These are phyloP conservation scores for Sparus aurata DNA, from an alignment of 2,797 vertebrate species.

Conservation along the genomic window DNA sequence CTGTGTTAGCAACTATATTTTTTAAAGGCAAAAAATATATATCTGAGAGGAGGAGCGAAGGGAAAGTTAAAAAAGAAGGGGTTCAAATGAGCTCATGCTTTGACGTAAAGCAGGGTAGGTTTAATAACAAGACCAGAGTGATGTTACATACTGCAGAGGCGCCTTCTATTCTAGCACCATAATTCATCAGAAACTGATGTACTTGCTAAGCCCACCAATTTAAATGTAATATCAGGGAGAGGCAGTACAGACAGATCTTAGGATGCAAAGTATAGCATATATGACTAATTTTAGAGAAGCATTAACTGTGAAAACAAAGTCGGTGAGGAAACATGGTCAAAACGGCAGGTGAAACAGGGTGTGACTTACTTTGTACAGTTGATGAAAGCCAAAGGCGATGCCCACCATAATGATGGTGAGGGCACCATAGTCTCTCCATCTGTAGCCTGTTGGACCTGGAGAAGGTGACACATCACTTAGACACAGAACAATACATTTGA, in stretches of 20 bases:
- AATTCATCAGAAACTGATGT: constrained; percentile 70
- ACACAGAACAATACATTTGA: constrained; percentile 12
- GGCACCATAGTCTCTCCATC: constrained; percentile 96
- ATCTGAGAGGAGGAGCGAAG: constrained; percentile 46
- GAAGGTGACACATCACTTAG: constrained; percentile 1
- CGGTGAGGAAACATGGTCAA: neutral
- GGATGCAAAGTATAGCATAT: constrained; percentile 44
- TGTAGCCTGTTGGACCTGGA: constrained; percentile 89
- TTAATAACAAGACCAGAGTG: constrained; percentile 77
- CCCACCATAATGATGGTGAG: constrained; percentile 95
- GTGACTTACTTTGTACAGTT: constrained; percentile 92
- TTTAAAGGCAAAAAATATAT: constrained; percentile 63
- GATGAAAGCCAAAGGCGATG: constrained; percentile 95
- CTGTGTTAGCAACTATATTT: constrained; percentile 69
- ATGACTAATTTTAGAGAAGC: constrained; percentile 49
- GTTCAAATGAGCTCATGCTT: constrained; percentile 81
- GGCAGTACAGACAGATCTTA: constrained; percentile 59
- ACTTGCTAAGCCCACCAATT: constrained; percentile 68
- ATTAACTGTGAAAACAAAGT: constrained; percentile 49
- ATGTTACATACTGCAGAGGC: constrained; percentile 72
- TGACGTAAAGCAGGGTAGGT: constrained; percentile 75
- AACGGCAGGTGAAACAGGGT: neutral
- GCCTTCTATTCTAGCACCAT: constrained; percentile 58
- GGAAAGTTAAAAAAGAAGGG: constrained; percentile 65
- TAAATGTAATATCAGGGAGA: constrained; percentile 63